These are phyloP conservation scores for Phataginus tricuspis DNA, from an alignment of 2,797 vertebrate species.

Conservation along the genomic window DNA sequence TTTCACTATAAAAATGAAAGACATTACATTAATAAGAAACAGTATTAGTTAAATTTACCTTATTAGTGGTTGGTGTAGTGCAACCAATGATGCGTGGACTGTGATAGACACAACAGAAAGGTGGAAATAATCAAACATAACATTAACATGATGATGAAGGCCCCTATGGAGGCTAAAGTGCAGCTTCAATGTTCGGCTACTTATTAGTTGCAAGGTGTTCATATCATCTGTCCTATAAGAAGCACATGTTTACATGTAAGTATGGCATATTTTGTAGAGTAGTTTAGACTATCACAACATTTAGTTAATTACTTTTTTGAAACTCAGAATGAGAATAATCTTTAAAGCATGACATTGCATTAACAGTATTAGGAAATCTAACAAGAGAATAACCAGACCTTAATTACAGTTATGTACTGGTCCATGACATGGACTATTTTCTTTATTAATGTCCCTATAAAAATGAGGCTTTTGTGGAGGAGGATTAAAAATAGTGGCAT, in stretches of 20 bases:
- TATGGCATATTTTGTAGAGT: neutral
- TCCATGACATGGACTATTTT: neutral
- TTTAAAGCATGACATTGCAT: slow-evolving; percentile 42
- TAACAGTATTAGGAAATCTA: neutral
- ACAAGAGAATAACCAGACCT: neutral
- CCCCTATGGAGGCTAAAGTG: slow-evolving; percentile 97
- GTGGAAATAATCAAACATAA: slow-evolving; percentile 99
- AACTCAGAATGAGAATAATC: slow-evolving; percentile 39
- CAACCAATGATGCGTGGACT: slow-evolving; percentile 97
- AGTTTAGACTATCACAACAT: slow-evolving; percentile 41
- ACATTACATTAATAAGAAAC: neutral
- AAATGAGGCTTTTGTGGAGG: neutral
- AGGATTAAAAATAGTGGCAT: too few relatives aligned
- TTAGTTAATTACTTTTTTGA: slow-evolving; percentile 21
- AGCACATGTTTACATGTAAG: slow-evolving; percentile 37
- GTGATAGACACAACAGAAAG: slow-evolving; percentile 96
- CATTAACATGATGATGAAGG: slow-evolving; percentile 98
- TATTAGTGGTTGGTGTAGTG: slow-evolving; percentile 97
- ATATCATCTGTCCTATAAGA: slow-evolving; percentile 93
- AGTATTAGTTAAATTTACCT: slow-evolving; percentile 86
- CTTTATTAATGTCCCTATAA: slow-evolving; percentile 6
- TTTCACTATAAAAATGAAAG: slow-evolving; percentile 18
- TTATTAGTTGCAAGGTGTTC: slow-evolving; percentile 95
- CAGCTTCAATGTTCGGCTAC: slow-evolving; percentile 95
- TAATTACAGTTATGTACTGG: neutral